Conservation (phyloP, 2,113 vertebrate species). For the Paramormyrops kingsleyae region DNA sequence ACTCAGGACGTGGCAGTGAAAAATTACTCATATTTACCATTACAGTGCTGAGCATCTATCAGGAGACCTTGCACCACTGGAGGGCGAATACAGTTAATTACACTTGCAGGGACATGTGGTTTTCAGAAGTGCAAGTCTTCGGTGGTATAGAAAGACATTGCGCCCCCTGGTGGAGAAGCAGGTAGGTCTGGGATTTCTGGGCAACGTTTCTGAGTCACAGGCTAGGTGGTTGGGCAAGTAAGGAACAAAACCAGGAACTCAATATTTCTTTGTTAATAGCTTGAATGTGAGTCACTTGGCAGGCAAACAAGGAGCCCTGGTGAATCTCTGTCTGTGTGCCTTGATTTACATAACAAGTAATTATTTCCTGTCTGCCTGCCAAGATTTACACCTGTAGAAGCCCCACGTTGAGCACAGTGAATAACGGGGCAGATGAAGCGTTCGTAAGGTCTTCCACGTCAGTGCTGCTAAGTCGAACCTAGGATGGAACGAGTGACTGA, state of each 20-base stretch:
- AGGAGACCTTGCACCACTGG: background rate
- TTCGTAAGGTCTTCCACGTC: background rate
- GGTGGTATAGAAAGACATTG: background rate
- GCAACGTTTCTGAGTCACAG: background rate
- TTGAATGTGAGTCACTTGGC: background rate
- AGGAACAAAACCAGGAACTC: background rate
- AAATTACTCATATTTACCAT: background rate
- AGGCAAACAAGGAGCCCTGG: background rate
- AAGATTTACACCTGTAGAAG: slow-evolving; percentile 18
- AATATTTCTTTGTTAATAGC: background rate
- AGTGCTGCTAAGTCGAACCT: background rate
- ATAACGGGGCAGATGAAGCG: background rate
- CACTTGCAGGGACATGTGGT: background rate
- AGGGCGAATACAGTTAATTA: background rate
- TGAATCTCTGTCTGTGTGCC: slow-evolving; percentile 1
- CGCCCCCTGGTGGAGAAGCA: background rate
- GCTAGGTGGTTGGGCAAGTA: background rate
- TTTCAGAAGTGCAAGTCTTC: background rate
- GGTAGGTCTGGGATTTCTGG: background rate
- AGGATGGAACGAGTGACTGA: background rate
- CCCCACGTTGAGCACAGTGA: background rate
- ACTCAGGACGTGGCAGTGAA: background rate
- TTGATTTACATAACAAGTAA: slow-evolving; percentile 10
- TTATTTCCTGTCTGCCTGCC: slow-evolving; percentile 13
- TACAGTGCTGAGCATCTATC: background rate